A percentile compares a stretch with the other conserved stretches of the same genome.
These are phyloP conservation scores for Pharmacophagus antenor DNA, from an alignment of 2,888 invertebrate species.

Conservation along the genomic window DNA sequence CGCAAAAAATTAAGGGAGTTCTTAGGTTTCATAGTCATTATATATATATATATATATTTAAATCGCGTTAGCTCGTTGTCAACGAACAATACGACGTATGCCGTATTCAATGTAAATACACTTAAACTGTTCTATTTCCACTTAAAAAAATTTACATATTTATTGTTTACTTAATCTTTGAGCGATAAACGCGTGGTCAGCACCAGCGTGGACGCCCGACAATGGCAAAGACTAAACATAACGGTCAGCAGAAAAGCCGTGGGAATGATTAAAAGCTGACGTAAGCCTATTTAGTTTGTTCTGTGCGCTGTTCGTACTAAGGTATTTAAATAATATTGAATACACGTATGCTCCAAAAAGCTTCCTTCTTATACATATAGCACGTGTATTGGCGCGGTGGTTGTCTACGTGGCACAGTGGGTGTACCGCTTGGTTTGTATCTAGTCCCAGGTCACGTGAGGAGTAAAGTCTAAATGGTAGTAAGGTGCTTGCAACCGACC, in stretches of 20 bases:
- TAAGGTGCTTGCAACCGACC: no score
- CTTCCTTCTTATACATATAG: no score
- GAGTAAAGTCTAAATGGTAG: no score
- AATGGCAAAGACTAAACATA: constrained; percentile 23
- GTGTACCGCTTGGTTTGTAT: no score
- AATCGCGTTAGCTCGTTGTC: not conserved
- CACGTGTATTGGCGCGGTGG: no score
- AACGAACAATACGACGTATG: not conserved
- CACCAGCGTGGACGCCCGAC: constrained; percentile 21
- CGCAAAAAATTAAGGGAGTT: no score
- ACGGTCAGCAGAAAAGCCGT: constrained; percentile 24
- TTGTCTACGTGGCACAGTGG: no score
- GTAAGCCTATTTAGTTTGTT: not conserved
- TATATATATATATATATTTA: no score
- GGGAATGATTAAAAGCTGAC: constrained; percentile 19
- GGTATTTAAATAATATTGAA: not conserved
- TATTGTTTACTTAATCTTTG: constrained; percentile 18
- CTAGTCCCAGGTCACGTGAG: no score
- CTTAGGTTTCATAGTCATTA: no score
- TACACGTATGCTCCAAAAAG: no score
- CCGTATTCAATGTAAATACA: not conserved
- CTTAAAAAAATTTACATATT: not conserved
- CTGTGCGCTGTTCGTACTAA: not conserved
- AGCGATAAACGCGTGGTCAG: constrained; percentile 8
- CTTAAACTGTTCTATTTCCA: not conserved